Base-by-base conservation (phyloP, 2,888 invertebrate genomes). In the Ophion costatus region DNA sequence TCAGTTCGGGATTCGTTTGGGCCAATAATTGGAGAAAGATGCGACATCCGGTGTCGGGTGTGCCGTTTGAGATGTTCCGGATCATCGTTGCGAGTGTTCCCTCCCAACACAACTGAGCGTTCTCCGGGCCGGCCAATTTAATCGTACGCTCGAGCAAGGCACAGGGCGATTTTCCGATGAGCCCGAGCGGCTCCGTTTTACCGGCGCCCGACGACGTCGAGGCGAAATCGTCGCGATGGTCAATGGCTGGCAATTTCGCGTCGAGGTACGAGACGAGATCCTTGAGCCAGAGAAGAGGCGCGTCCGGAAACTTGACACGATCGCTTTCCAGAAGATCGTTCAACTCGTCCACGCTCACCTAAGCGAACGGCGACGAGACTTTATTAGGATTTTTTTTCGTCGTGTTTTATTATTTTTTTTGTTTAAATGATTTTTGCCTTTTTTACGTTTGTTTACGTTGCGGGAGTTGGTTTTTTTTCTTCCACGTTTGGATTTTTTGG, bases 231-330 rank as follows among this genome's bases (percentile, higher is more conserved):
- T 95, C 95, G 61, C 95, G 94, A n/a, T 96, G 96, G 24, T 96
- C 94, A 74, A 10, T 45, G 11, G 45, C 10, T 45, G 95, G 94
- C 76, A 95, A 94, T 89, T 96, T 96, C 0, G 95, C 94, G 90
- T 96, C 96, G 63, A 96, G 93, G 92, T 95, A 96, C 57, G 94
- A 94, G 9, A 96, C 95, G 71, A 97, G 94, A 91, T 96, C 96
- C 91, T 96, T 96, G 38, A 97, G 91, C 97, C 97, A 96, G 33
- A 96, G 94, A 57, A 96, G 92, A 9, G 97, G 96, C n/a, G 96
- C 96, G 59, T 96, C 96, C 0, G 96, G 96, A 92, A 96, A 97
- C 82, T 95, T 95, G 2, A 94, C 90, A 92, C 96, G 96, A 73
- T 96, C 95, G 24, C 95, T 95, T 82, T 96, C 94, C 88, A 95